These are phyloP conservation scores for Macropis europaea DNA, from an alignment of 2,888 invertebrate genomes.

Conservation along the genomic window DNA sequence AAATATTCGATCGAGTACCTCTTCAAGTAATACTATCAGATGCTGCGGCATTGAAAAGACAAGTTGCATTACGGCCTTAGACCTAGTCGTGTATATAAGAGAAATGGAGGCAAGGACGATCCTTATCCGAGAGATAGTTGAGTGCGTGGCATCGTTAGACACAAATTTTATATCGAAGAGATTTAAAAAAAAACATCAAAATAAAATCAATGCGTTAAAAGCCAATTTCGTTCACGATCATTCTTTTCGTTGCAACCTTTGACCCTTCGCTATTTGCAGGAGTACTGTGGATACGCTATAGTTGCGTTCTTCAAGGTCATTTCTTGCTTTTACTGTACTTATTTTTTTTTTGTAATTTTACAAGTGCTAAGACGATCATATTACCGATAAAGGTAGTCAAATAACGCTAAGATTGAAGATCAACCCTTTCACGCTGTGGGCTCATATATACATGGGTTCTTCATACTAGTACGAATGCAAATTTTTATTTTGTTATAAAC, in stretches of 20 bases:
- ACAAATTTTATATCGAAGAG: constrained; percentile 80
- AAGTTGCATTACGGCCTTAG: constrained; percentile 75
- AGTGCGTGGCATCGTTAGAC: constrained; percentile 78
- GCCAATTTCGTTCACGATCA: constrained; percentile 54
- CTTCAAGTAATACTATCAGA: constrained; percentile 42
- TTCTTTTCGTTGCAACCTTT: constrained; percentile 8
- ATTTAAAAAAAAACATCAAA: constrained; percentile 76
- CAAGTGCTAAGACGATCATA: no score
- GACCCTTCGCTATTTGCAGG: no score
- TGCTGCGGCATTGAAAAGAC: constrained; percentile 49
- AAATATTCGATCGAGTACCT: constrained; percentile 38
- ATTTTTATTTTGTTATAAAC: no score
- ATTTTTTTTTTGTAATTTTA: no score
- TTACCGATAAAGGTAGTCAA: no score
- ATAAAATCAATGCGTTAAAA: constrained; percentile 76
- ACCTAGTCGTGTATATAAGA: constrained; percentile 78
- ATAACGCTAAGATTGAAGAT: no score
- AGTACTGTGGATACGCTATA: no score
- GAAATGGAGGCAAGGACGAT: constrained; percentile 68
- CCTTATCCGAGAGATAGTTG: constrained; percentile 74
- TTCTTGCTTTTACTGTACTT: neutral
- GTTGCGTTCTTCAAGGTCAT: no score
- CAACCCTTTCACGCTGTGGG: no score
- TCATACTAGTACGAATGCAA: no score
- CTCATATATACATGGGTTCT: no score